Evolutionary conservation across 2,888 invertebrate genomes (phyloP).

Genomic region (Dendrolimus pini): DNA sequence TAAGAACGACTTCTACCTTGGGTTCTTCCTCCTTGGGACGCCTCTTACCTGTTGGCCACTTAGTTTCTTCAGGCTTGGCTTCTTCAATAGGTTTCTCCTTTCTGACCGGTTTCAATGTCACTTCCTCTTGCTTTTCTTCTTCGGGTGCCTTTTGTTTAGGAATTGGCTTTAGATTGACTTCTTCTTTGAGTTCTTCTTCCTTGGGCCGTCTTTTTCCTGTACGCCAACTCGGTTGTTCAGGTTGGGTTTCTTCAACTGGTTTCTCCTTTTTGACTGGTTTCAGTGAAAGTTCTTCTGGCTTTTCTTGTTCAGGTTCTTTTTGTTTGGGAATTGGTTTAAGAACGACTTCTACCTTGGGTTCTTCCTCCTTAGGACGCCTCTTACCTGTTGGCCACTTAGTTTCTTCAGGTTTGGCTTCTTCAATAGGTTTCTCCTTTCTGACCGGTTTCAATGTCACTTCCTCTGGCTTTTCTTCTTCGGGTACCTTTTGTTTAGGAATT

Average conservation of each 20-base stretch:
- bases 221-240: slow-evolving; percentile 3
- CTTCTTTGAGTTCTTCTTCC: slow-evolving; percentile 29
- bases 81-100: slow-evolving; percentile 26
- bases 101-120: slow-evolving; percentile 40
- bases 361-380: slow-evolving; percentile 27
- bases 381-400: slow-evolving; percentile 26
- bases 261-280: slow-evolving; percentile 32
- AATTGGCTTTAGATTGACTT: slow-evolving; percentile 44
- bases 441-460: slow-evolving; percentile 20
- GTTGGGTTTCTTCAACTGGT: slow-evolving; percentile 14
- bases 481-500: slow-evolving; percentile 20
- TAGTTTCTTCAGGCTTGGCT: slow-evolving; percentile 6
- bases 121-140: slow-evolving; percentile 29
- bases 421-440: slow-evolving; percentile 35
- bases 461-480: slow-evolving; percentile 29
- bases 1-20: slow-evolving; percentile 24
- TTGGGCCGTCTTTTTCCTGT: slow-evolving; percentile 12
- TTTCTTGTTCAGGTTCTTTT: slow-evolving; percentile 28
- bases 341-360: slow-evolving; percentile 31
- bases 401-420: slow-evolving; percentile 27
- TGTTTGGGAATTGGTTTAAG: slow-evolving; percentile 30
- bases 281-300: slow-evolving; percentile 39
- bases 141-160: slow-evolving; percentile 21
- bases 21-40: slow-evolving; percentile 19
- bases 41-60: slow-evolving; percentile 37